A percentile compares a stretch with the other conserved stretches of the same genome.
These are phyloP conservation scores for Eidolon dupreanum DNA, from an alignment of 2,797 vertebrate genomes.

Conservation along the genomic window DNA sequence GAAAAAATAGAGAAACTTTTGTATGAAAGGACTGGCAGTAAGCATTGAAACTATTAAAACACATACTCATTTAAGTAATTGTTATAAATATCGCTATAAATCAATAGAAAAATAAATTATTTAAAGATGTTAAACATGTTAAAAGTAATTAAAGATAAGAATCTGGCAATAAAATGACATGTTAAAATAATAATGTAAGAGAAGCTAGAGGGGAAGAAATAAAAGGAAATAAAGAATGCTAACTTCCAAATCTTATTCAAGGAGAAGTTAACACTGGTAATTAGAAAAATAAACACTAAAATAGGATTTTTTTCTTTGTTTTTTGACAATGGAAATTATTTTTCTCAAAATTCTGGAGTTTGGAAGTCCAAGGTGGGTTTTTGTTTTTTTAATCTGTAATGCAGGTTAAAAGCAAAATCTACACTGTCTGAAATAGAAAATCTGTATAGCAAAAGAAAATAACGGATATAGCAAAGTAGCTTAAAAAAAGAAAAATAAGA, in stretches of 20 bases:
- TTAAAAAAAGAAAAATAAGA: background rate
- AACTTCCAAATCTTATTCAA: background rate
- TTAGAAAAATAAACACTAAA: background rate
- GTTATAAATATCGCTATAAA: background rate
- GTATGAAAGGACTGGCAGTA: background rate
- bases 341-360: too few relatives aligned
- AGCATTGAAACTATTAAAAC: background rate
- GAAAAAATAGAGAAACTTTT: background rate
- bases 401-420: constrained; percentile 5
- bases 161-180: background rate
- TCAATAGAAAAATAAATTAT: background rate
- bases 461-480: background rate
- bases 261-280: background rate
- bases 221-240: background rate
- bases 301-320: background rate
- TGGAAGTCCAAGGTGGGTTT: too few relatives aligned
- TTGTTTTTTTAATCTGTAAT: background rate
- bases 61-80: background rate
- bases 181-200: background rate
- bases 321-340: too few relatives aligned
- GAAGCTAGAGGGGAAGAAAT: background rate
- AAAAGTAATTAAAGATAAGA: constrained; percentile 16
- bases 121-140: background rate
- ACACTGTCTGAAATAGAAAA: background rate
- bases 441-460: background rate